A percentile compares a stretch with the other conserved stretches of the same genome.
phyloP scores from a whole-genome alignment of 2,113 vertebrate species.

The Semnornis frantzii region DNA sequence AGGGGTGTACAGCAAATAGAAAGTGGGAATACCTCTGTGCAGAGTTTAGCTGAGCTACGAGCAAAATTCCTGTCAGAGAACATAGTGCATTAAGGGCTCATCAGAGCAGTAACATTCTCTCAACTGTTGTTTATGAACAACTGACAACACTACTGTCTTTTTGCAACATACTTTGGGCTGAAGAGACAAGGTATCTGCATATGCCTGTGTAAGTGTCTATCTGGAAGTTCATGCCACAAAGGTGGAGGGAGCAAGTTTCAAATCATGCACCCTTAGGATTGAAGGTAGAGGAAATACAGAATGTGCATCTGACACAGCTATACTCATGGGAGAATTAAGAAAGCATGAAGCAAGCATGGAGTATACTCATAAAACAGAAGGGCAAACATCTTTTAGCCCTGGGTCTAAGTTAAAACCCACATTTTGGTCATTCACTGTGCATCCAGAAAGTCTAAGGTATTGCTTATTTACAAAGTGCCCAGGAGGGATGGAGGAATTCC shows the following conservation, averaged over 20 bases:
- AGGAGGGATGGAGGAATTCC: not conserved
- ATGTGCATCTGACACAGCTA: conserved; percentile 24
- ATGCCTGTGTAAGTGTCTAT: not conserved
- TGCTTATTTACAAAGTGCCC: not conserved
- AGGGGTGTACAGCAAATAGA: not conserved
- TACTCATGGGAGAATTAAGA: not conserved
- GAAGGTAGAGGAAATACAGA: not conserved
- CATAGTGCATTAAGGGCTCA: not conserved
- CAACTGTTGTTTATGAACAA: not conserved
- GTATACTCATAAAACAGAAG: conserved; percentile 3
- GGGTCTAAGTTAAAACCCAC: not conserved
- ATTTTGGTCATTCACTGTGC: not conserved
- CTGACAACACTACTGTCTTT: not conserved
- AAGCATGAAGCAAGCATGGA: not conserved
- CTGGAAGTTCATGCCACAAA: not conserved
- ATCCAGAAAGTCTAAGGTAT: not conserved
- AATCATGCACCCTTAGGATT: not conserved
- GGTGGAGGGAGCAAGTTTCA: not conserved
- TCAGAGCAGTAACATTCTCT: not conserved
- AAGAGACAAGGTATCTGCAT: not conserved
- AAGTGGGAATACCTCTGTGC: not conserved
- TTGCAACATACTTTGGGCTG: not conserved
- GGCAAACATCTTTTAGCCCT: not conserved
- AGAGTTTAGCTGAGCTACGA: not conserved
- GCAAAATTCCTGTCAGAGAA: not conserved